Evolutionary conservation across 2,113 vertebrate genomes (phyloP).

Genomic region (Oncorhynchus gorbuscha): DNA sequence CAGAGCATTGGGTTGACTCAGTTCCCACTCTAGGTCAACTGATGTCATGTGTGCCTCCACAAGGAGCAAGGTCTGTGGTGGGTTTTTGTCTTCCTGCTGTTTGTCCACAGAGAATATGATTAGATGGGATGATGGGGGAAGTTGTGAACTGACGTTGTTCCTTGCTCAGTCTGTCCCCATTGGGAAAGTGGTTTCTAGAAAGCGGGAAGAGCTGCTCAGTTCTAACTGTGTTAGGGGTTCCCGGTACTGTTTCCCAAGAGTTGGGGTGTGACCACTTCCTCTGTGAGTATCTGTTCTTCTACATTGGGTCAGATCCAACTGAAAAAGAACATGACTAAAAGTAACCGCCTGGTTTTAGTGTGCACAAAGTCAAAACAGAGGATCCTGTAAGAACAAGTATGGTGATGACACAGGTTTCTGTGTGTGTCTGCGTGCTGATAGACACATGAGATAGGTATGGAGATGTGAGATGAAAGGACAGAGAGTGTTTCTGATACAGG

Average conservation of each 20-base stretch:
- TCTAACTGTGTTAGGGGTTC: slow-evolving; percentile 14
- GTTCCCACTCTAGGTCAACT: too few relatives aligned
- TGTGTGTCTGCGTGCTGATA: background rate
- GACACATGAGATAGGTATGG: background rate
- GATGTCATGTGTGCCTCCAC: background rate
- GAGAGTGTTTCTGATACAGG: background rate
- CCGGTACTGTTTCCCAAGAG: slow-evolving; percentile 9
- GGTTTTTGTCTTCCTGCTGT: slow-evolving; percentile 27
- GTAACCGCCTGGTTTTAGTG: too few relatives aligned
- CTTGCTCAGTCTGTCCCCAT: slow-evolving; percentile 2
- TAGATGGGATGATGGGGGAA: slow-evolving; percentile 17
- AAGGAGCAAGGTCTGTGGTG: slow-evolving; percentile 17
- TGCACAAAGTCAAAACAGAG: background rate
- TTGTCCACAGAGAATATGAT: slow-evolving; percentile 26
- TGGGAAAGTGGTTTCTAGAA: slow-evolving; percentile 18
- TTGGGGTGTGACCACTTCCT: slow-evolving; percentile 38
- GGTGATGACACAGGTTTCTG: background rate
- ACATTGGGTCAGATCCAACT: slow-evolving; percentile 6
- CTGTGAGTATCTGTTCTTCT: slow-evolving; percentile 33
- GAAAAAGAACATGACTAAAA: too few relatives aligned
- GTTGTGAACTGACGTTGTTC: slow-evolving; percentile 21
- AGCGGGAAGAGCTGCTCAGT: slow-evolving; percentile 5
- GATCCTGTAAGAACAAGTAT: background rate
- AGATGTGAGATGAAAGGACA: background rate
- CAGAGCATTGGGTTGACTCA: background rate